Conservation (phyloP, 2,888 invertebrate genomes). For the Chromoteleia sp. region DNA sequence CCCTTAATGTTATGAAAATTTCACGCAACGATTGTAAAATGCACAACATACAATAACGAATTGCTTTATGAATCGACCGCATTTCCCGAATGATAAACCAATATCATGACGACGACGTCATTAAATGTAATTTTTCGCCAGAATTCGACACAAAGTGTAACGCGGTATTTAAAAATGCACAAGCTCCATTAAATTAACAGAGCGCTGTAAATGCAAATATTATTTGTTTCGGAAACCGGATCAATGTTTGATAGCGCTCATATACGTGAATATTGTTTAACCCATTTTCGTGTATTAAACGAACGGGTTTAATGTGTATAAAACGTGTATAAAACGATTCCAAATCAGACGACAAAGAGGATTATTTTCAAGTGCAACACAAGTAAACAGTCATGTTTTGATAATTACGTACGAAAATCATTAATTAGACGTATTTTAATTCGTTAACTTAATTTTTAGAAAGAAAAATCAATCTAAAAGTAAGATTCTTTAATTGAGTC, state of each 20-base stretch:
- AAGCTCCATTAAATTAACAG: conserved; percentile 31
- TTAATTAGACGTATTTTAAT: too few species aligned
- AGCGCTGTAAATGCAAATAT: neutral
- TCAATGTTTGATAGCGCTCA: conserved; percentile 23
- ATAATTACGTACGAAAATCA: too few species aligned
- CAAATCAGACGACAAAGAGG: too few species aligned
- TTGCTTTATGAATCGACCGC: neutral
- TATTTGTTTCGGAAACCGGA: conserved; percentile 26
- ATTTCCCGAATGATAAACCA: conserved; percentile 5
- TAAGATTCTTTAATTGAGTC: too few species aligned
- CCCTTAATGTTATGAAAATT: neutral
- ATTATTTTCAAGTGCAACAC: too few species aligned
- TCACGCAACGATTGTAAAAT: neutral
- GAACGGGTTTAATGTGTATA: neutral
- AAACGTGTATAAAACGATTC: too few species aligned
- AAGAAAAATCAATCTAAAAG: too few species aligned
- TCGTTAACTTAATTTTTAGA: too few species aligned
- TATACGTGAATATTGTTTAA: conserved; percentile 33
- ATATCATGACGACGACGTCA: neutral
- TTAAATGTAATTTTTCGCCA: conserved; percentile 9
- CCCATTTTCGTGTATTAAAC: conserved; percentile 25
- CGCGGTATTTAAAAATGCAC: conserved; percentile 9
- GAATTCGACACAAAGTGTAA: neutral
- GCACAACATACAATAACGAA: neutral
- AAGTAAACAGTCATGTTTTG: too few species aligned